Base-by-base conservation (phyloP, 2,888 invertebrate genomes). In the Xylota sylvarum region DNA sequence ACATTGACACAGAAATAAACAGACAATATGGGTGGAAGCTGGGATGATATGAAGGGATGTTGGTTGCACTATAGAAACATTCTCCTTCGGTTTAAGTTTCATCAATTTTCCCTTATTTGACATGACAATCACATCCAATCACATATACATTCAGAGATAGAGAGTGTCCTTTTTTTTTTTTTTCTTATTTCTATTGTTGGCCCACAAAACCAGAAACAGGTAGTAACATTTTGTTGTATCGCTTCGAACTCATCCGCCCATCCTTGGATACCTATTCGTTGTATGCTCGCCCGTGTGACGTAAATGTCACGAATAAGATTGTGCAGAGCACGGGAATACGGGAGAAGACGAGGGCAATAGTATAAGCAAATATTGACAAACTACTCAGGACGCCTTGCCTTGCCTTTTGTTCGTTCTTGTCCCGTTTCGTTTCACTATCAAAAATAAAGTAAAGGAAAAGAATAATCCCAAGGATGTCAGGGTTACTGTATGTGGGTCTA, bases 111-210 rank as follows among this genome's bases (percentile, higher is more conserved):
- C 78, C 83, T 87, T 74, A 83, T 87, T 87, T 79, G 83, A 83
- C 87, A 87, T 87, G 87, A 79, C 83, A 87, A 87, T 82, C 87
- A 79, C 87, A 87, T 87, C 69, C 87, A 83, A 70, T 82, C 77
- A 73, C 73, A 60, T 1, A 67, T 37, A 48, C 48, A 19, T 60
- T 19, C 70, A 30, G 3, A 23, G 23, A 23, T 3, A n/a, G 17
- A 56, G 12, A 19, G 52, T 23, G 74, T 64, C 72, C 60, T 70
- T 67, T 58, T 69, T 77, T 19, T 64, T 70, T 52, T 43, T 64
- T 58, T 56, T 72, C 55, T 55, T 65, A 30, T 23, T 37, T 52
- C 23, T 70, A 69, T 70, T 55, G 30, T 62, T 56, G 58, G 64
- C 46, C 74, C 56, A 52, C 55, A 74, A 40, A 56, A 73, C 40